Evolutionary conservation across 1,140 invertebrate species (phyloP).

Genomic region (Philotrypesis tridentata): DNA sequence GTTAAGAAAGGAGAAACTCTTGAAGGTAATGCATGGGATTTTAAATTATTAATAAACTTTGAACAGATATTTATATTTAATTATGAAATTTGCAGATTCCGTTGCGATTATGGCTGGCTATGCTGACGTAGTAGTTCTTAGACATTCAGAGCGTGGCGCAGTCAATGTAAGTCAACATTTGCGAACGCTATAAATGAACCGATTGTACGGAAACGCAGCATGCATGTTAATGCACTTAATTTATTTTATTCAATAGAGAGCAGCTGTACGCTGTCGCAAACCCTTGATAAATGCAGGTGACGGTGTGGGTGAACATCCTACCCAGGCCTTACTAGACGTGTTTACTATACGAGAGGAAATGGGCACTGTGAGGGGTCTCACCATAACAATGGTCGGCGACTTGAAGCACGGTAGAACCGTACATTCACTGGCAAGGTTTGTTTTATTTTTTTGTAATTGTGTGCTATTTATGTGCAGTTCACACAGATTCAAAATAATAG

Average conservation of each 20-base stretch:
- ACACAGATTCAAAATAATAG: not conserved
- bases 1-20: constrained; percentile 97
- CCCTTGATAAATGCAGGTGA: constrained; percentile 98
- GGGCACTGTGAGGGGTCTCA: constrained; percentile 97
- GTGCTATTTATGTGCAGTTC: not conserved
- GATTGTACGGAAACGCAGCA: not conserved
- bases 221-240: not conserved
- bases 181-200: not conserved
- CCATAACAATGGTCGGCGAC: constrained; percentile 95
- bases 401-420: constrained; percentile 98
- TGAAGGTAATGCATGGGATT: constrained; percentile 77
- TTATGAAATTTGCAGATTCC: constrained; percentile 76
- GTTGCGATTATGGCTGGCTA: constrained; percentile 90
- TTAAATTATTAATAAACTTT: constrained; percentile 17
- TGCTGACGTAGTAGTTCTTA: constrained; percentile 92
- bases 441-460: not conserved
- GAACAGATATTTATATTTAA: not conserved
- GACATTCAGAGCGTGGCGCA: constrained; percentile 95
- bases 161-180: constrained; percentile 81
- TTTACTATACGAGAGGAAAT: constrained; percentile 99
- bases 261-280: constrained; percentile 86
- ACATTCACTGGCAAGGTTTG: constrained; percentile 91
- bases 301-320: constrained; percentile 98
- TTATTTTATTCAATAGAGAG: constrained; percentile 76
- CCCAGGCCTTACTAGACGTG: constrained; percentile 96